Base-by-base conservation (phyloP, 2,113 vertebrate species). In the Caloenas nicobarica region DNA sequence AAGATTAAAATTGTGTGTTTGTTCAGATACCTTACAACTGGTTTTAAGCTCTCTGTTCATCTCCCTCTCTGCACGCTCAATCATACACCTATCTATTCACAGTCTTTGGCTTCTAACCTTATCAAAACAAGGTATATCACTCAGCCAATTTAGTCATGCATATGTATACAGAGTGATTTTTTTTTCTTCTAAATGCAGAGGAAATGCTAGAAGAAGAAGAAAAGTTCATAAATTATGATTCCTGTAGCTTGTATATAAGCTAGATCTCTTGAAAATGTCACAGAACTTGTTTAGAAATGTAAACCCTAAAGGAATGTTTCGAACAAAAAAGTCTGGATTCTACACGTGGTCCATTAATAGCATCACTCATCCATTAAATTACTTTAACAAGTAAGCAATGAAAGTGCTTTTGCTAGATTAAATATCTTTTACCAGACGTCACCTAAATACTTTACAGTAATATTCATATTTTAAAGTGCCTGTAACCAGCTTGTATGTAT, bases 331-430 rank as follows among this genome's bases (percentile, higher is more conserved):
- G 9, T 16, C 90, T 81, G 73, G 54, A 80, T 86, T 86, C 62
- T 92, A 93, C 86, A 91, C 33, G 76, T 56, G 64, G 53, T 70
- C 72, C 48, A 73, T 81, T 96, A 95, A 95, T 93, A 94, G 93
- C 93, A 91, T 65, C 74, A 91, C 66, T 97, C 97, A 95, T 65
- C 93, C 66, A 2, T 93, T 95, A 93, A 91, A 93, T 74, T 68
- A 77, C 89, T 95, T 91, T 93, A 94, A 88, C 48, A 93, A 95
- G 77, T 91, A 96, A 95, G 93, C 91, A 93, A 82, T 48, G 88
- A 50, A 93, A 96, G 71, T 88, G 56, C 58, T 94, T 90, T 81
- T 81, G 65, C 68, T 60, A 92, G 84, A 74, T 64, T 86, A 93
- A 90, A 25, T 82, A 94, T 82, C 71, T 93, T 61, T 31, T 73